Evolutionary conservation across 2,888 invertebrate species (phyloP).

Genomic region (Lasioglossum lativentre): DNA sequence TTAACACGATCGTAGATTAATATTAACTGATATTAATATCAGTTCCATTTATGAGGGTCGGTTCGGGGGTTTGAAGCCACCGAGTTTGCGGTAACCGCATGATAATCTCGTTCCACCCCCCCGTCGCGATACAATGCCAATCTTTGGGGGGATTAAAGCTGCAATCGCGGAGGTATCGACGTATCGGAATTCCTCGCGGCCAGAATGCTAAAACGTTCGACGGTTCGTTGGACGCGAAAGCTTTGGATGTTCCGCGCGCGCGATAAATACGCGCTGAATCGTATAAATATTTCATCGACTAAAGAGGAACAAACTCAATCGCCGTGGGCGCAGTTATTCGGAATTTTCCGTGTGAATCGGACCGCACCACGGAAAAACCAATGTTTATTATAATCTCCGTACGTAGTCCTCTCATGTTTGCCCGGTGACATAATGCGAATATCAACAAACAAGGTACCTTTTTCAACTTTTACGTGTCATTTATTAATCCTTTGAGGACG

Average conservation of each 20-base stretch:
- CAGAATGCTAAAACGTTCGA: conserved; percentile 21
- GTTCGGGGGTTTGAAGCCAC: neutral
- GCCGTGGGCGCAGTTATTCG: neutral
- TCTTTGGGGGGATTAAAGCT: conserved; percentile 25
- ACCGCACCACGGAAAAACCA: neutral
- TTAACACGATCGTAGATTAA: conserved; percentile 13
- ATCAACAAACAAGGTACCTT: neutral
- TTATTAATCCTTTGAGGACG: neutral
- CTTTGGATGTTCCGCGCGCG: conserved; percentile 3
- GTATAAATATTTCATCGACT: conserved; percentile 17
- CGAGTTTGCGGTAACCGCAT: conserved; percentile 13
- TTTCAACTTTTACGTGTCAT: neutral
- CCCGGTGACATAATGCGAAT: neutral
- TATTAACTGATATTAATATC: conserved; percentile 35
- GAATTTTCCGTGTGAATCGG: neutral
- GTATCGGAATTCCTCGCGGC: conserved; percentile 17
- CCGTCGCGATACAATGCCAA: conserved; percentile 19
- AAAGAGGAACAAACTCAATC: neutral
- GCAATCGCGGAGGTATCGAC: conserved; percentile 13
- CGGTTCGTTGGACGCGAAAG: conserved; percentile 21
- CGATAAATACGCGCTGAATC: conserved; percentile 5
- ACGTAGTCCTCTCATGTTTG: neutral
- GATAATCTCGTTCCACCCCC: conserved; percentile 16
- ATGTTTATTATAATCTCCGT: neutral
- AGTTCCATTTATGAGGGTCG: conserved; percentile 2